Evolutionary conservation across 1,140 invertebrate species (phyloP), one percentile per base, ranked within the genome.

Genomic region (Drosophila nannoptera): DNA sequence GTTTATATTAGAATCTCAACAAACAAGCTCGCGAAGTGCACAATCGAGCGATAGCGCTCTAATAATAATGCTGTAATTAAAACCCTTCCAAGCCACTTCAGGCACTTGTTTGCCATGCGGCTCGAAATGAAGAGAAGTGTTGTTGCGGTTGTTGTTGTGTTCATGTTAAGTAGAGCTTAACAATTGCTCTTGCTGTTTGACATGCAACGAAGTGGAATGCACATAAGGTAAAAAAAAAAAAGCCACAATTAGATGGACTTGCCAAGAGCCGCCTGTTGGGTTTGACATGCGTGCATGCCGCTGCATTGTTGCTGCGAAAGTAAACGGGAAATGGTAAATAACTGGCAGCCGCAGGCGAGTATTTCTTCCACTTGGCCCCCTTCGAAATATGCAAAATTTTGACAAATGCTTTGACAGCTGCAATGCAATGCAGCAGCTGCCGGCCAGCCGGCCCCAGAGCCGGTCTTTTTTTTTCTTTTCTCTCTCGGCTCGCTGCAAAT

Each of bases 381-480:
- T 22, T 50, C 69, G 67, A 78, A 78, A 83, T 78, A 83, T 83
- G 76, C 80, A 83, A 76, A 69, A 70, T 78, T 83, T 80, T 83
- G 78, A 78, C 78, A 83, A 83, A 83, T 78, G 61, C 76, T 70
- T 80, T 80, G 80, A 83, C 80, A 84, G 76, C 73, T 67, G 35
- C 6, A 22, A 6, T 43, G 76, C 71, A 82, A 77, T 83, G 80
- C 69, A 67, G 61, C 42, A 43, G 55, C 22, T 22, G 22, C 22
- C 3, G 22, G 1, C 8, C 35, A 36, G 35, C 2, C 40, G 40
- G 45, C 48, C 48, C 54, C 70, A 69, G 46, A 66, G 66, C 70
- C 65, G 22, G 63, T 54, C 61, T 69, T 67, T 62, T 35, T 22
- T 22, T 2, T 22, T 22, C 3, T 22, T 22, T 22, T 22, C 22